phyloP scores from a whole-genome alignment of 2,888 invertebrate species.

The Abscondita cerata region DNA sequence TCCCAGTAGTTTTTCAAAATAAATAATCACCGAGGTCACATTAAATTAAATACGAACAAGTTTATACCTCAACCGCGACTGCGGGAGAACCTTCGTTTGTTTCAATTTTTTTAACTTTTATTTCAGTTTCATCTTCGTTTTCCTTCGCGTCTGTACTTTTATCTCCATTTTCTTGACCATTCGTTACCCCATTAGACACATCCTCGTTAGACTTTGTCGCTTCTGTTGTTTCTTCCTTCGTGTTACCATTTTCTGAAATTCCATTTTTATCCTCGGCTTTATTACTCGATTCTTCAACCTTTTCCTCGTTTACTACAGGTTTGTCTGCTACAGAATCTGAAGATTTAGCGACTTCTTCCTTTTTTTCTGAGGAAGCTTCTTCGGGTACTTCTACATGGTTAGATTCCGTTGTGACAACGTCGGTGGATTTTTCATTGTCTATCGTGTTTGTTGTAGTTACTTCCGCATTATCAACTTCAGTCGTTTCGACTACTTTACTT shows the following conservation, averaged over 20 bases:
- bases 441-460: slow-evolving; percentile 15
- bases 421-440: too few species aligned
- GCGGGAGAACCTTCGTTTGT: slow-evolving; percentile 61
- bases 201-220: slow-evolving; percentile 24
- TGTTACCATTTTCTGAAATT: slow-evolving; percentile 22
- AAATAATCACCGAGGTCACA: slow-evolving; percentile 1
- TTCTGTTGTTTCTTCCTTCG: slow-evolving; percentile 36
- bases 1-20: background rate
- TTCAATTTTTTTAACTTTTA: slow-evolving; percentile 65
- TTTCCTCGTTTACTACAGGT: background rate
- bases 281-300: background rate
- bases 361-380: slow-evolving; percentile 38
- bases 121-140: slow-evolving; percentile 58
- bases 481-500: slow-evolving; percentile 38
- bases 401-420: too few species aligned
- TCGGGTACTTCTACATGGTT: too few species aligned
- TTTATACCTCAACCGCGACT: slow-evolving; percentile 62
- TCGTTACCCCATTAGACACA: slow-evolving; percentile 31
- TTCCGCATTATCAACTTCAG: slow-evolving; percentile 16
- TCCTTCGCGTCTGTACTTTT: slow-evolving; percentile 53
- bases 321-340: slow-evolving; percentile 5
- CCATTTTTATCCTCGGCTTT: slow-evolving; percentile 7
- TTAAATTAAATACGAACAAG: slow-evolving; percentile 8
- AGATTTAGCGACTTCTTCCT: slow-evolving; percentile 13
- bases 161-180: slow-evolving; percentile 27